phyloP scores from a whole-genome alignment of 2,888 invertebrate species.

The Drepanosiphum platanoidis region DNA sequence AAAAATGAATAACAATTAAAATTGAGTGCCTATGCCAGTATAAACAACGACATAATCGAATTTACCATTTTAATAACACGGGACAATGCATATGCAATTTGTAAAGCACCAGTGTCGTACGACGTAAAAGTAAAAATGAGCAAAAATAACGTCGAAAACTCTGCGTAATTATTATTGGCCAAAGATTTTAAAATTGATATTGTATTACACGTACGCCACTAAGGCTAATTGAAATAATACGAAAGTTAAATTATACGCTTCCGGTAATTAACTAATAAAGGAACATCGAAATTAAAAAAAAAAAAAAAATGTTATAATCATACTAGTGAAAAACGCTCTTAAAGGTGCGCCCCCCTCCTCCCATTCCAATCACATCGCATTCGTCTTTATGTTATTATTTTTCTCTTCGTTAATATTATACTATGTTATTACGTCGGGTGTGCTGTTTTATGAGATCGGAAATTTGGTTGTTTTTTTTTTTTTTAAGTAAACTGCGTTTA shows the following conservation, averaged over 20 bases:
- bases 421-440: not conserved
- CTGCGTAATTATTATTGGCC: too few relatives aligned
- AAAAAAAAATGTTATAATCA: not conserved
- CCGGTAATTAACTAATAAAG: not conserved
- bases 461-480: not conserved
- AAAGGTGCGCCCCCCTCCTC: not conserved
- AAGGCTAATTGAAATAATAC: not conserved
- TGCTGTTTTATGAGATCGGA: not conserved
- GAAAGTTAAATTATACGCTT: slow-evolving; percentile 1
- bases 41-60: too few relatives aligned
- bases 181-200: not conserved
- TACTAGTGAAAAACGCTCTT: too few relatives aligned
- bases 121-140: too few relatives aligned
- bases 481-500: not conserved
- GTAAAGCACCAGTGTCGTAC: not conserved
- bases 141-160: too few relatives aligned
- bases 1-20: not conserved
- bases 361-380: not conserved
- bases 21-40: too few relatives aligned
- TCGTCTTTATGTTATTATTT: too few relatives aligned
- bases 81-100: slow-evolving; percentile 14
- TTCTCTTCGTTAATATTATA: not conserved
- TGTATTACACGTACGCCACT: not conserved
- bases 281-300: not conserved
- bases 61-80: slow-evolving; percentile 6